These are phyloP conservation scores for Elgaria multicarinata DNA, from an alignment of 2,113 vertebrate species.

Conservation along the genomic window DNA sequence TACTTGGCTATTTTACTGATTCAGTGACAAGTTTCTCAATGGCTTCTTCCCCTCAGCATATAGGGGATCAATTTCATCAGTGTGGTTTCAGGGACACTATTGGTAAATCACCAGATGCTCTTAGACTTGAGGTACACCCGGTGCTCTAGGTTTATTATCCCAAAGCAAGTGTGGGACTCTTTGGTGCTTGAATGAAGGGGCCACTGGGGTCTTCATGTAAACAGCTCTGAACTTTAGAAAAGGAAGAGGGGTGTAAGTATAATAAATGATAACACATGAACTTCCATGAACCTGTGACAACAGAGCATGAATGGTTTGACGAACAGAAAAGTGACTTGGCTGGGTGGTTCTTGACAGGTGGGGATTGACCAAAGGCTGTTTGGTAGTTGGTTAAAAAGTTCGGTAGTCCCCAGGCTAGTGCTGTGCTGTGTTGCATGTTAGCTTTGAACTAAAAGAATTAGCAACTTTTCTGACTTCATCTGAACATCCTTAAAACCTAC, in stretches of 20 bases:
- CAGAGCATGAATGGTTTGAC: neutral
- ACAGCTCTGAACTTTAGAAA: neutral
- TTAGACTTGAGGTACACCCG: too few species aligned
- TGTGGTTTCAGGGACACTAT: neutral
- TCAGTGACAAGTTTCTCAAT: neutral
- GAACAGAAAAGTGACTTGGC: neutral
- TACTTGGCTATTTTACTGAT: neutral
- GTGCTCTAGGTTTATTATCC: too few species aligned
- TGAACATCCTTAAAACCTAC: slow-evolving; percentile 32
- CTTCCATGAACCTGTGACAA: neutral
- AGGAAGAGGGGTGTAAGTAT: neutral
- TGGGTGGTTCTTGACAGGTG: neutral
- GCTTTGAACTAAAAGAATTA: neutral
- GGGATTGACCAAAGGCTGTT: slow-evolving; percentile 6
- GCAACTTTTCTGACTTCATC: slow-evolving; percentile 18
- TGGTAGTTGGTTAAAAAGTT: neutral
- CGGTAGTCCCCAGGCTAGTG: neutral
- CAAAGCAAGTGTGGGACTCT: neutral
- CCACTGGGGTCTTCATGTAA: neutral
- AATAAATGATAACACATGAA: neutral
- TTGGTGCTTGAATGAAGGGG: neutral
- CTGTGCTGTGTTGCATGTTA: slow-evolving; percentile 4
- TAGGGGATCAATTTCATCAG: neutral
- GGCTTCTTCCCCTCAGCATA: neutral
- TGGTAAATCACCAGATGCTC: too few species aligned